Evolutionary conservation across 2,797 vertebrate genomes (phyloP).

Genomic region (Cryptoblepharus egeriae): DNA sequence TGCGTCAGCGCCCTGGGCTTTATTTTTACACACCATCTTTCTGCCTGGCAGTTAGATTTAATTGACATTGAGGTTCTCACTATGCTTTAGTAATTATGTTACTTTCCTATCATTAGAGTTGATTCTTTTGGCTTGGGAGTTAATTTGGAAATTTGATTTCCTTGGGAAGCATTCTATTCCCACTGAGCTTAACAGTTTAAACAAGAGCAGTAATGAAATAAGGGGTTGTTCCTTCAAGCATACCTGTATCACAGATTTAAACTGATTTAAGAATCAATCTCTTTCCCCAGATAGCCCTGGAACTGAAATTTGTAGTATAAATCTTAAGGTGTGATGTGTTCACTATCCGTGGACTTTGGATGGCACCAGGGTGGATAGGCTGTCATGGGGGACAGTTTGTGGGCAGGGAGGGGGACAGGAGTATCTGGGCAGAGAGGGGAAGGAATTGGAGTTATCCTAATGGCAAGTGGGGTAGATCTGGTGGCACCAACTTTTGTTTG

Average conservation of each 20-base stretch:
- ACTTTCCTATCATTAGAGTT: neutral
- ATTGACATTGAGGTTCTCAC: neutral
- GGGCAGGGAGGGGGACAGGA: too few species aligned
- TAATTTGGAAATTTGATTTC: neutral
- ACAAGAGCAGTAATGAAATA: neutral
- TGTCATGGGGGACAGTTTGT: too few species aligned
- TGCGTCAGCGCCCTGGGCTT: too few species aligned
- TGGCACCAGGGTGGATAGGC: too few species aligned
- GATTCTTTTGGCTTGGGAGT: neutral
- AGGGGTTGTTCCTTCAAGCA: constrained; percentile 1
- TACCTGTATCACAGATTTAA: neutral
- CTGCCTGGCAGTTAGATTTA: neutral
- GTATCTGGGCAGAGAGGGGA: too few species aligned
- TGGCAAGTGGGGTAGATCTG: too few species aligned
- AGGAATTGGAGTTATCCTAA: too few species aligned
- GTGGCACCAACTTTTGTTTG: too few species aligned
- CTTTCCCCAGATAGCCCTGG: neutral
- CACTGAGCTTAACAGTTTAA: neutral
- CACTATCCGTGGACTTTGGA: too few species aligned
- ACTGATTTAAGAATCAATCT: neutral
- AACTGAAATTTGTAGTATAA: too few species aligned
- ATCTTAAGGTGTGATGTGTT: too few species aligned
- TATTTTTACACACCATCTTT: too few species aligned
- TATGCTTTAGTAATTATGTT: neutral
- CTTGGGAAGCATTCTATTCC: neutral